Conservation (phyloP, 1,140 invertebrate species). For the Reticulitermes speratus region DNA sequence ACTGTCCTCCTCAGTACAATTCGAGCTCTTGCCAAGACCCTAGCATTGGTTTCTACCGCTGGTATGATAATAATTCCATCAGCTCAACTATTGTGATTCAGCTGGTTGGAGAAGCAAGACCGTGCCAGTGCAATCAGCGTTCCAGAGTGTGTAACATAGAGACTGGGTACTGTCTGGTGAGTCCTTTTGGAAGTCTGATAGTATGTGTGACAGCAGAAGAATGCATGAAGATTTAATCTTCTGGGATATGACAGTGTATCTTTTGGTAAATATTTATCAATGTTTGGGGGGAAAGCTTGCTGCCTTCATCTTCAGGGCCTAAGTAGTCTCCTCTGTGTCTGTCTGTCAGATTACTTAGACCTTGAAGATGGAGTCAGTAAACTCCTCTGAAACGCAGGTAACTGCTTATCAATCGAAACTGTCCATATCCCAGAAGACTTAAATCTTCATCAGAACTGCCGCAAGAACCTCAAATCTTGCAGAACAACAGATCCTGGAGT, state of each 20-base stretch:
- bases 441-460: too few species aligned
- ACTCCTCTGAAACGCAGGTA: too few species aligned
- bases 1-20: constrained; percentile 77
- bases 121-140: constrained; percentile 80
- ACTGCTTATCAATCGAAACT: too few species aligned
- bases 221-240: not conserved
- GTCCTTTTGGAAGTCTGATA: constrained; percentile 31
- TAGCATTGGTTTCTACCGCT: constrained; percentile 79
- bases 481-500: too few species aligned
- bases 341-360: too few species aligned
- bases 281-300: too few species aligned
- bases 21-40: constrained; percentile 86
- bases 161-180: constrained; percentile 82
- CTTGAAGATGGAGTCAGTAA: too few species aligned
- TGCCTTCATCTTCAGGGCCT: too few species aligned
- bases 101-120: constrained; percentile 75
- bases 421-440: too few species aligned
- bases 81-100: constrained; percentile 65
- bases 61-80: constrained; percentile 51
- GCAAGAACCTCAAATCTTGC: too few species aligned
- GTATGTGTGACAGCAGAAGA: too few species aligned
- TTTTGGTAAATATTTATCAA: not conserved
- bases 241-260: not conserved
- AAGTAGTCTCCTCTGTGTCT: too few species aligned
- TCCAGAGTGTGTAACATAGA: constrained; percentile 78